Evolutionary conservation across 1,140 invertebrate genomes (phyloP).

Genomic region (Ladona fulva): DNA sequence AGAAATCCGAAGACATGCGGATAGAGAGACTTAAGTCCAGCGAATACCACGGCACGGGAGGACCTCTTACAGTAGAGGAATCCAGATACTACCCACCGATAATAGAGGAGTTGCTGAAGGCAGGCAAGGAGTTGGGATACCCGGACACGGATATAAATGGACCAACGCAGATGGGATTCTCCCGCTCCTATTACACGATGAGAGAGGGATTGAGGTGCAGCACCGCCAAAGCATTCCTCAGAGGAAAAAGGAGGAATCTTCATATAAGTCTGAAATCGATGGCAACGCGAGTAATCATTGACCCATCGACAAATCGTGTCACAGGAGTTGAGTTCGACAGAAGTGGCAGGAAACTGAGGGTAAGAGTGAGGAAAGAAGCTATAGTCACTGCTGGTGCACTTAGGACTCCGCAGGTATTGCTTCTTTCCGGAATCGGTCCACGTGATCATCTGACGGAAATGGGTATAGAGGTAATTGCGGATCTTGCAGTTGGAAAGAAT

Average conservation of each 20-base stretch:
- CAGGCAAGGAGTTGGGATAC: slow-evolving; percentile 21
- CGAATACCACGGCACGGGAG: slow-evolving; percentile 29
- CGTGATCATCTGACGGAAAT: slow-evolving; percentile 45
- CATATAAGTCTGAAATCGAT: slow-evolving; percentile 15
- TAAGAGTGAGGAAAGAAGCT: slow-evolving; percentile 54
- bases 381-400: slow-evolving; percentile 60
- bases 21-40: not conserved
- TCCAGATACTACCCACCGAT: slow-evolving; percentile 19
- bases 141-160: slow-evolving; percentile 18
- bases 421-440: slow-evolving; percentile 67
- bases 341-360: slow-evolving; percentile 30
- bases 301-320: not conserved
- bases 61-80: slow-evolving; percentile 27
- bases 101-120: slow-evolving; percentile 14
- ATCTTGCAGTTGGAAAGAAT: slow-evolving; percentile 64
- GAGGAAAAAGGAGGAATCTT: not conserved
- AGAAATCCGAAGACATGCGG: slow-evolving; percentile 18
- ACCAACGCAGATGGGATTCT: slow-evolving; percentile 15
- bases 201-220: not conserved
- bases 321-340: slow-evolving; percentile 12
- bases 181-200: slow-evolving; percentile 29
- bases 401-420: slow-evolving; percentile 61
- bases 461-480: slow-evolving; percentile 34
- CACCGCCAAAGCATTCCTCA: slow-evolving; percentile 20
- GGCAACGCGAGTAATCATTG: slow-evolving; percentile 18